Percentiles rank a stretch among this genome's conserved stretches.
Conservation (phyloP, 2,797 vertebrate genomes). For the Borostomias antarcticus region DNA sequence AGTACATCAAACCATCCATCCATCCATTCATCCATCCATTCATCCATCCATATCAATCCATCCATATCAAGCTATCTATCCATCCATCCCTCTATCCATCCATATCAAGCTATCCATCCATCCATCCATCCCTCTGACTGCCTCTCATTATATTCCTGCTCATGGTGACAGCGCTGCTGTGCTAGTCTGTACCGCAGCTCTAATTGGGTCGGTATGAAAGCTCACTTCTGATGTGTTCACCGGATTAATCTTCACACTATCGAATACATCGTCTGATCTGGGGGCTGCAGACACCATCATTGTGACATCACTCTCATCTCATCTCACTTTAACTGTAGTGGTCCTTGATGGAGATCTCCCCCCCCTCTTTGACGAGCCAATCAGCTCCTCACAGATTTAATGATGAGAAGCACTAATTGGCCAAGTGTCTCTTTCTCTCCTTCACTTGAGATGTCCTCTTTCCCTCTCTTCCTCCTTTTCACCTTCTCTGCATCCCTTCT, state of each 20-base stretch:
- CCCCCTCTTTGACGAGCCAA: constrained; percentile 28
- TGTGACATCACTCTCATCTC: constrained; percentile 25
- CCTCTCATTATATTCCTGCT: background rate
- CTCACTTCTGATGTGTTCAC: too few relatives aligned
- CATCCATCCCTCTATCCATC: too few relatives aligned
- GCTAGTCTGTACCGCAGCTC: too few relatives aligned
- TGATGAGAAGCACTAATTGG: constrained; percentile 38
- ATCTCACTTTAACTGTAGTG: constrained; percentile 23
- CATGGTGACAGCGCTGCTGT: too few relatives aligned
- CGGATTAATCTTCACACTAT: too few relatives aligned
- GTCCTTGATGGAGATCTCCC: constrained; percentile 37
- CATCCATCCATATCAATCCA: too few relatives aligned
- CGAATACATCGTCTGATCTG: background rate
- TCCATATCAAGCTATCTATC: too few relatives aligned
- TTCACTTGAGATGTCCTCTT: background rate
- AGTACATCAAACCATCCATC: too few relatives aligned
- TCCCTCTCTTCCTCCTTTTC: constrained; percentile 11
- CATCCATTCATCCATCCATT: too few relatives aligned
- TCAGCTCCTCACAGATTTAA: constrained; percentile 22
- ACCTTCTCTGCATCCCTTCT: background rate
- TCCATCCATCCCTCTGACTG: background rate
- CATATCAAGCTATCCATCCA: background rate
- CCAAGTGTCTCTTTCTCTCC: constrained; percentile 5
- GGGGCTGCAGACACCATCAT: background rate
- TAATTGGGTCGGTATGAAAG: too few relatives aligned